Evolutionary conservation across 2,113 vertebrate genomes (phyloP).

Genomic region (Hiodon alosoides): DNA sequence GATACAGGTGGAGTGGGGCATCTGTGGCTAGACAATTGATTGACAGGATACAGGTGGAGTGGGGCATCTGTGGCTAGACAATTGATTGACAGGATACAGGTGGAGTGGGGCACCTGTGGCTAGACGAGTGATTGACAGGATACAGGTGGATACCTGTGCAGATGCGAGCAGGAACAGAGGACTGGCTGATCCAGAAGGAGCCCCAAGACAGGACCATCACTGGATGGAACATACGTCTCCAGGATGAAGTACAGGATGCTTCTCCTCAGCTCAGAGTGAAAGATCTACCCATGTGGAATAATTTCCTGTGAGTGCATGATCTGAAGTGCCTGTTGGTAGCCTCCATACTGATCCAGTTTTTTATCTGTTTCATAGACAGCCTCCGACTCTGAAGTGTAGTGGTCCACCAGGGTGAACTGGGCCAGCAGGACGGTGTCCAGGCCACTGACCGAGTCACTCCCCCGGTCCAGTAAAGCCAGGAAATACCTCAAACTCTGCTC

Average conservation of each 20-base stretch:
- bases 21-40: too few relatives aligned
- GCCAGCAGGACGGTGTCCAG: slow-evolving; percentile 74
- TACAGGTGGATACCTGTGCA: too few relatives aligned
- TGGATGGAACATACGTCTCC: slow-evolving; percentile 83
- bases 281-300: slow-evolving; percentile 83
- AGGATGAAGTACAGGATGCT: slow-evolving; percentile 86
- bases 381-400: slow-evolving; percentile 81
- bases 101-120: too few relatives aligned
- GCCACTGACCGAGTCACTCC: slow-evolving; percentile 81
- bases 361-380: slow-evolving; percentile 82
- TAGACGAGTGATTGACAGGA: too few relatives aligned
- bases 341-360: background rate
- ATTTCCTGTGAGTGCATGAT: slow-evolving; percentile 50
- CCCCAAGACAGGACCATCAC: slow-evolving; percentile 86
- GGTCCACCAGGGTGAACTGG: slow-evolving; percentile 81
- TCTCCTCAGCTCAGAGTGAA: slow-evolving; percentile 82
- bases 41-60: too few relatives aligned
- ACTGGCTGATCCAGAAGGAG: too few relatives aligned
- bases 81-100: too few relatives aligned
- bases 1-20: too few relatives aligned
- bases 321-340: background rate
- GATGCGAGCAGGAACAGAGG: slow-evolving; percentile 83
- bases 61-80: too few relatives aligned
- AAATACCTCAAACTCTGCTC: too few relatives aligned
- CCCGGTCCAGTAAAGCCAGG: slow-evolving; percentile 73